These are phyloP conservation scores for Rhopalosiphum maidis DNA, from an alignment of 1,140 invertebrate species.

Conservation along the genomic window DNA sequence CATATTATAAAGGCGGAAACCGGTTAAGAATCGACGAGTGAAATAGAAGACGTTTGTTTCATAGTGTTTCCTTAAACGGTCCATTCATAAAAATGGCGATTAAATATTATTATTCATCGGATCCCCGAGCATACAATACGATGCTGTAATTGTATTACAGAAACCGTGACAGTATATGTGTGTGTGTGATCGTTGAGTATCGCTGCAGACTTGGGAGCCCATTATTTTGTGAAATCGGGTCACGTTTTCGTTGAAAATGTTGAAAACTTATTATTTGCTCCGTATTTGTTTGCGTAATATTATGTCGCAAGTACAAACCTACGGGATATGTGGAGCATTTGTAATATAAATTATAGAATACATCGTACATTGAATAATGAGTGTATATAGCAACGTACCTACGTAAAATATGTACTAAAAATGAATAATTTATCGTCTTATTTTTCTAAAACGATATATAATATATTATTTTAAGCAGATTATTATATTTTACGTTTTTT, in stretches of 20 bases:
- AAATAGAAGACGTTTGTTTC: neutral
- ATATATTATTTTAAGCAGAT: neutral
- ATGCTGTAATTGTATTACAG: neutral
- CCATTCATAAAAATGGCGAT: slow-evolving; percentile 10
- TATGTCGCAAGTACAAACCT: neutral
- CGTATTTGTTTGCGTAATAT: slow-evolving; percentile 24
- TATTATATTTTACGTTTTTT: neutral
- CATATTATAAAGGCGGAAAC: neutral
- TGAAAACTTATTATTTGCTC: slow-evolving; percentile 27
- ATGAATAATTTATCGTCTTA: neutral
- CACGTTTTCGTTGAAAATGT: slow-evolving; percentile 34
- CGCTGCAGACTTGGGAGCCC: neutral
- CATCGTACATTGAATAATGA: slow-evolving; percentile 3
- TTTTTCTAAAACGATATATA: neutral
- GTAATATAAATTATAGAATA: slow-evolving; percentile 33
- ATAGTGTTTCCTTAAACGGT: neutral
- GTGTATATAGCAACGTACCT: neutral
- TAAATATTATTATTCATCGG: neutral
- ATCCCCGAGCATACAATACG: neutral
- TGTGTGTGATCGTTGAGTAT: neutral
- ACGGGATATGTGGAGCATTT: neutral
- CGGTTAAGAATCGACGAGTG: neutral
- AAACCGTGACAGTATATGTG: neutral
- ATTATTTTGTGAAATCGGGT: slow-evolving; percentile 15
- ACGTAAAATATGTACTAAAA: neutral